Evolutionary conservation across 2,113 vertebrate genomes (phyloP).

Genomic region (Stigmatopora argus): DNA sequence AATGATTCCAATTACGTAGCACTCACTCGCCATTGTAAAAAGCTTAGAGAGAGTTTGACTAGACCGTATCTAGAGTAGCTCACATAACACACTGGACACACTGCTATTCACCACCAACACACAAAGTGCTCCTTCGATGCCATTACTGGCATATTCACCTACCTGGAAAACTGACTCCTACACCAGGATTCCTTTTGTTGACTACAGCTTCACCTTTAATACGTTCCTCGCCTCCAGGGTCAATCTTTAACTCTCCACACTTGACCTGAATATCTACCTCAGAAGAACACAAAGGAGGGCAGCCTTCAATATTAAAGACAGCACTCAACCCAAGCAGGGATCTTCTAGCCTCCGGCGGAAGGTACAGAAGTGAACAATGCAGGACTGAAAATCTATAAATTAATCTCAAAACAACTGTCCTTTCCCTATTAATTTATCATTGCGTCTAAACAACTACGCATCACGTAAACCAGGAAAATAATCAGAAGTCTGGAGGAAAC

Average conservation of each 20-base stretch:
- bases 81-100: neutral
- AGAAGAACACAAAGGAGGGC: neutral
- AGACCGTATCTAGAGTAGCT: too few species aligned
- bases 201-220: neutral
- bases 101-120: neutral
- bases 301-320: neutral
- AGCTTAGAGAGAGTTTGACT: neutral
- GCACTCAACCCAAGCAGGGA: neutral
- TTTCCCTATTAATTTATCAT: constrained; percentile 35
- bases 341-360: neutral
- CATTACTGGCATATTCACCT: neutral
- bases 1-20: neutral
- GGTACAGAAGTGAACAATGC: neutral
- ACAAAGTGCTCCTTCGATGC: neutral
- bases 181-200: neutral
- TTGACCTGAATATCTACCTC: neutral
- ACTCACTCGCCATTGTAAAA: neutral
- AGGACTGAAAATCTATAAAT: too few species aligned
- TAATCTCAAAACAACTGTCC: neutral
- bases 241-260: neutral
- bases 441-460: constrained; percentile 41
- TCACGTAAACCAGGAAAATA: constrained; percentile 54
- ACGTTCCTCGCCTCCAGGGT: neutral
- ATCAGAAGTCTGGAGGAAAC: too few species aligned
- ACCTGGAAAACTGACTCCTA: neutral